Evolutionary conservation across 1,140 invertebrate species (phyloP).

Genomic region (Eulimnadia texana): DNA sequence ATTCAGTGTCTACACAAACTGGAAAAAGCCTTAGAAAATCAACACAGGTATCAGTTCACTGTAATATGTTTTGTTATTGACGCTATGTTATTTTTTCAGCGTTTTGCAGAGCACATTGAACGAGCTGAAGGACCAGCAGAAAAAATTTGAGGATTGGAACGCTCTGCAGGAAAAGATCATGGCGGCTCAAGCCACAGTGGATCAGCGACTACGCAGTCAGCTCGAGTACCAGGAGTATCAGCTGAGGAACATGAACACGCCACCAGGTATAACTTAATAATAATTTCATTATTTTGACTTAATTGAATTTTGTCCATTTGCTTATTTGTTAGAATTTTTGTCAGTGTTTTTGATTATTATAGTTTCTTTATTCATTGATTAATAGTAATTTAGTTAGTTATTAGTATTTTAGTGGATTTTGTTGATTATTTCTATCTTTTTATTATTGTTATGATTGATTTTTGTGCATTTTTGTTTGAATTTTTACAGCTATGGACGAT

Average conservation of each 20-base stretch:
- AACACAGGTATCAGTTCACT: conserved; percentile 42
- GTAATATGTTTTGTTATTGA: conserved; percentile 12
- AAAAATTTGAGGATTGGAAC: conserved; percentile 46
- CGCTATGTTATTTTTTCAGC: conserved; percentile 27
- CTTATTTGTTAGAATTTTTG: no score
- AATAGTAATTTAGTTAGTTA: not conserved
- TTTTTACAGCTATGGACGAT: conserved; percentile 20
- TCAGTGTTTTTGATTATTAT: no score
- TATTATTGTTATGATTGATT: no score
- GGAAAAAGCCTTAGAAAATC: conserved; percentile 42
- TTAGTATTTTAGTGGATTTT: no score
- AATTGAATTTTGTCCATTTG: not conserved
- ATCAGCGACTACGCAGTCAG: conserved; percentile 12
- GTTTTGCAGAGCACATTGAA: conserved; percentile 45
- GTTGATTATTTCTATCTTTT: no score
- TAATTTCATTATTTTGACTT: not conserved
- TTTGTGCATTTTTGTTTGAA: no score
- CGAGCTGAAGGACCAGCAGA: conserved; percentile 49
- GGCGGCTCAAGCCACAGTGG: conserved; percentile 39
- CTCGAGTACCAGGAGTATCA: conserved; percentile 15
- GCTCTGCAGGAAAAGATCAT: conserved; percentile 43
- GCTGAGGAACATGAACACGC: conserved; percentile 3
- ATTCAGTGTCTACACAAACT: conserved; percentile 53
- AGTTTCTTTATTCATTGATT: not conserved
- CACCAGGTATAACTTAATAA: conserved; percentile 6